These are phyloP conservation scores for human (Homo sapiens) DNA, from an alignment of 2,113 vertebrate species.

Conservation along the genomic window DNA sequence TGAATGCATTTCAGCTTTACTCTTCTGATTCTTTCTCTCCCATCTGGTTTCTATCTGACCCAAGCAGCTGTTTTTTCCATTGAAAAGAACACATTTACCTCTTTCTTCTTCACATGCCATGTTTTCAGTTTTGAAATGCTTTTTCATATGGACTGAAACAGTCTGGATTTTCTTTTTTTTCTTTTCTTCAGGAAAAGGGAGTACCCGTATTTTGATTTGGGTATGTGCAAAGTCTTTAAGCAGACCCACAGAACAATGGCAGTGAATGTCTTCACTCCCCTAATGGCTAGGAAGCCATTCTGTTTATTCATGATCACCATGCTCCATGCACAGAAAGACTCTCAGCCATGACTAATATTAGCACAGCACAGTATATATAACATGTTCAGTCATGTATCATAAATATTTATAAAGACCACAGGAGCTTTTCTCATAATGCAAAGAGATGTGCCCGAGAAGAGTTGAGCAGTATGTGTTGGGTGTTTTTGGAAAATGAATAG, in stretches of 20 bases:
- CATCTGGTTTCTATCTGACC: slow-evolving; percentile 86
- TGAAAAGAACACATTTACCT: slow-evolving; percentile 82
- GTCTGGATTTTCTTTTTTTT: neutral
- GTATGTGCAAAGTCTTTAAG: slow-evolving; percentile 46
- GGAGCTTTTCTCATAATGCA: slow-evolving; percentile 68
- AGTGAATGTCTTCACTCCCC: neutral
- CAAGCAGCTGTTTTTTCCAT: slow-evolving; percentile 87
- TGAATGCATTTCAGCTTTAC: slow-evolving; percentile 75
- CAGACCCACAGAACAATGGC: slow-evolving; percentile 4
- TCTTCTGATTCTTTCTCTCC: slow-evolving; percentile 73
- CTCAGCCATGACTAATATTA: slow-evolving; percentile 69
- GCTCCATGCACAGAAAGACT: slow-evolving; percentile 63
- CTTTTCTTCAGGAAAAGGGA: slow-evolving; percentile 32
- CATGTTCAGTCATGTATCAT: slow-evolving; percentile 61
- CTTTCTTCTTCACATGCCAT: slow-evolving; percentile 70
- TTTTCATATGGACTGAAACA: slow-evolving; percentile 62
- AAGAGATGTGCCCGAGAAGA: slow-evolving; percentile 42
- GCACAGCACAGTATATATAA: slow-evolving; percentile 64
- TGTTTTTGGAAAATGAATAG: slow-evolving; percentile 70
- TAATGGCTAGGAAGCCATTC: neutral
- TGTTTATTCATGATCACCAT: neutral
- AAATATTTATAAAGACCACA: slow-evolving; percentile 81
- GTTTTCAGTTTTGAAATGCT: slow-evolving; percentile 65
- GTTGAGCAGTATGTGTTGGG: slow-evolving; percentile 53
- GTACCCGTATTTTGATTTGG: slow-evolving; percentile 14